phyloP scores from a whole-genome alignment of 2,888 invertebrate species.

The Pammene aurita region DNA sequence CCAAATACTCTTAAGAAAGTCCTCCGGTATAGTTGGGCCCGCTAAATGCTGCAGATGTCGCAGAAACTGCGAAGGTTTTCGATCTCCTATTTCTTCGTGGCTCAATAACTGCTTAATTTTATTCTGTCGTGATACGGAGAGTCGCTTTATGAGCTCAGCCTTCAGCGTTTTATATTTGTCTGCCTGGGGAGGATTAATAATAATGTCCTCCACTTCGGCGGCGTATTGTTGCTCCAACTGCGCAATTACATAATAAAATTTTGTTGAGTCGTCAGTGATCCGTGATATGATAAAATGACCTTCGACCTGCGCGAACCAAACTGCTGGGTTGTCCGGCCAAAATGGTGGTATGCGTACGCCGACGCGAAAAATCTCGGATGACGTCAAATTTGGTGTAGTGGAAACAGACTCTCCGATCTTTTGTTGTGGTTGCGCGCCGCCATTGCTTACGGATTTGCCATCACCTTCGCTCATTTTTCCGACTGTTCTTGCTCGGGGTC shows the following conservation, averaged over 20 bases:
- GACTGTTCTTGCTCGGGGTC: no score
- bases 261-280: background rate
- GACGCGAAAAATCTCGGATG: no score
- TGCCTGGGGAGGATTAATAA: conserved; percentile 27
- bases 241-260: background rate
- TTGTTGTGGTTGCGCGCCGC: background rate
- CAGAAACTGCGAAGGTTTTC: conserved; percentile 45
- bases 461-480: no score
- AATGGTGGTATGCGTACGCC: background rate
- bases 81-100: conserved; percentile 45
- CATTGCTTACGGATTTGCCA: no score
- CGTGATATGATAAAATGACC: background rate
- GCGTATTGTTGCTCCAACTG: background rate
- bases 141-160: conserved; percentile 41
- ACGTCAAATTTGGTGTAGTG: no score
- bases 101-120: conserved; percentile 44
- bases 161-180: background rate
- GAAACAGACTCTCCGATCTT: no score
- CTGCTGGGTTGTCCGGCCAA: background rate
- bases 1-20: conserved; percentile 38
- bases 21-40: conserved; percentile 37
- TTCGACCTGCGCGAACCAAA: background rate
- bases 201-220: background rate
- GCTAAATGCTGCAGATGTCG: background rate
- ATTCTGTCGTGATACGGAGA: conserved; percentile 42